Conservation (phyloP, 2,113 vertebrate species). For the Thalassoma bifasciatum region DNA sequence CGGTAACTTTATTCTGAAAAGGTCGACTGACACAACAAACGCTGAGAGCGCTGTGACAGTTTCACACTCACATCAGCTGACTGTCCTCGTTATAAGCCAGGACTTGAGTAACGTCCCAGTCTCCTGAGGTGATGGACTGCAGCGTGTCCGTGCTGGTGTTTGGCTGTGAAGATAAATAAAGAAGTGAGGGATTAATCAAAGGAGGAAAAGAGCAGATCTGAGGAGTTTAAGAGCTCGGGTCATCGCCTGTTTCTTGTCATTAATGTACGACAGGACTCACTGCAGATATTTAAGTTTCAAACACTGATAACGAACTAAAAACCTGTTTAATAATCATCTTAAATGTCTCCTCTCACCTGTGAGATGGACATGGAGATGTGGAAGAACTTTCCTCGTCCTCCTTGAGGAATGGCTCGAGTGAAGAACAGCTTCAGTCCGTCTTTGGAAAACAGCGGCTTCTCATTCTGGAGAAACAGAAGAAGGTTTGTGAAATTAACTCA, state of each 20-base stretch:
- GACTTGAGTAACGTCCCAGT: slow-evolving; percentile 96
- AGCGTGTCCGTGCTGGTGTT: slow-evolving; percentile 93
- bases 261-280: too few species aligned
- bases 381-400: slow-evolving; percentile 93
- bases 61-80: slow-evolving; percentile 89
- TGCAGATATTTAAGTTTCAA: too few species aligned
- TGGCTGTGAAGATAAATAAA: slow-evolving; percentile 78
- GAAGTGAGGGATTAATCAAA: too few species aligned
- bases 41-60: neutral
- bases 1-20: too few species aligned
- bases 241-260: too few species aligned
- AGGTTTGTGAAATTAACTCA: too few species aligned
- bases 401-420: slow-evolving; percentile 92
- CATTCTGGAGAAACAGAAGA: slow-evolving; percentile 84
- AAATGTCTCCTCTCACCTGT: slow-evolving; percentile 80
- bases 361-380: slow-evolving; percentile 94
- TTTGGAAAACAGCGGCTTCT: slow-evolving; percentile 92
- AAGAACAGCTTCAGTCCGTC: slow-evolving; percentile 95
- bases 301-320: too few species aligned
- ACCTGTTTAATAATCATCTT: too few species aligned
- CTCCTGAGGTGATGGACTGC: slow-evolving; percentile 94
- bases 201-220: neutral
- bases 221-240: too few species aligned
- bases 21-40: too few species aligned
- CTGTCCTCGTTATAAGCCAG: slow-evolving; percentile 92